Conservation (phyloP, 2,888 invertebrate genomes). For the Caenorhabditis sinica region DNA sequence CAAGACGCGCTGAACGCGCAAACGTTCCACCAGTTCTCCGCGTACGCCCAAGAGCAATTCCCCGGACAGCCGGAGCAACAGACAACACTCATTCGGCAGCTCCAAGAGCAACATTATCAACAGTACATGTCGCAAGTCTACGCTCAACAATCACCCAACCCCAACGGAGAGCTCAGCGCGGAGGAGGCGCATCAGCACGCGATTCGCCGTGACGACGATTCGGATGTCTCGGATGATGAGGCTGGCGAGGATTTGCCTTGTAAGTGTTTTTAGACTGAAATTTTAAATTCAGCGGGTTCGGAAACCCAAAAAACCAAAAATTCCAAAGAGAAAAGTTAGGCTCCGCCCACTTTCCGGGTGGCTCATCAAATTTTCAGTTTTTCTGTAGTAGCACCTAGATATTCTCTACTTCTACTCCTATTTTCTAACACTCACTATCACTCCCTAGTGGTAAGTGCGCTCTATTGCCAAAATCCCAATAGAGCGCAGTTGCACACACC, state of each 20-base stretch:
- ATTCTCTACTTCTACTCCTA: too few relatives aligned
- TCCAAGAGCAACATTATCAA: constrained; percentile 99
- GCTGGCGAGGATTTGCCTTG: constrained; percentile 79
- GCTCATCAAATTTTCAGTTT: too few relatives aligned
- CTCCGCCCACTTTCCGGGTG: too few relatives aligned
- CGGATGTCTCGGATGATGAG: constrained; percentile 83
- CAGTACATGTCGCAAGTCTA: constrained; percentile 92
- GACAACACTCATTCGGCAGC: constrained; percentile 92
- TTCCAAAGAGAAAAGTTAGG: too few relatives aligned
- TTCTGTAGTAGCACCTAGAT: not conserved
- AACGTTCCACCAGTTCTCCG: constrained; percentile 90
- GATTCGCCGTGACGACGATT: constrained; percentile 83
- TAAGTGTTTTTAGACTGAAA: constrained; percentile 69
- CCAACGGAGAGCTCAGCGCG: constrained; percentile 44
- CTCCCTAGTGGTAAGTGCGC: too few relatives aligned
- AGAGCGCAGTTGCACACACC: too few relatives aligned
- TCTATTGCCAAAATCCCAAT: too few relatives aligned
- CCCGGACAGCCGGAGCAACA: constrained; percentile 88
- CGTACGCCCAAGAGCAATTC: constrained; percentile 94
- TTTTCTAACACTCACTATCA: too few relatives aligned
- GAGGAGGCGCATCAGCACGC: constrained; percentile 69
- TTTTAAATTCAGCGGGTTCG: not conserved
- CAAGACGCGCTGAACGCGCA: constrained; percentile 95
- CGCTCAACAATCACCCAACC: constrained; percentile 85
- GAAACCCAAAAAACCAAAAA: not conserved